Base-by-base conservation (phyloP, 1,140 invertebrate genomes). In the Homarus americanus region DNA sequence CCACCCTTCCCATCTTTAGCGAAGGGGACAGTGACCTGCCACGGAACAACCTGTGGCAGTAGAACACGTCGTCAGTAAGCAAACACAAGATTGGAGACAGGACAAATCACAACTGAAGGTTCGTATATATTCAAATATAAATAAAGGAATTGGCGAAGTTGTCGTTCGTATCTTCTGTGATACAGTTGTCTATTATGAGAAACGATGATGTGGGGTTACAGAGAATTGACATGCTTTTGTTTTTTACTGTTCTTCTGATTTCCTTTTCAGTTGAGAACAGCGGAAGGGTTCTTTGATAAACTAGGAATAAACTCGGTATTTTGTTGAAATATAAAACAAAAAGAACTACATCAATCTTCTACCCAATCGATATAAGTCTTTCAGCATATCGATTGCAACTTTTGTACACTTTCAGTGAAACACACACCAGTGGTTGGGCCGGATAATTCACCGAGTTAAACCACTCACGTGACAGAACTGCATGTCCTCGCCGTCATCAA, bases 401-500 rank as follows among this genome's bases (percentile, higher is more conserved):
- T 24, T 58, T 58, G 53, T 58, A 58, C 24, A 20, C 53, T 58
- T 24, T 24, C 4, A 49, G 9, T 49, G 44, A 58, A 58, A 58
- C 53, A 24, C 53, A 58, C 53, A 58, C 53, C 53, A 24, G 53
- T 58, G 53, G 17, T 20, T 58, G 53, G 5, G 20, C 53, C 53
- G 53, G 5, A 58, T 58, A n/a, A n/a, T n/a, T n/a, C n/a, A n/a
- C n/a, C n/a, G 4, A 36, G 20, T 49, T 20, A 72, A 15, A 34
- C 40, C 3, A 85, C 83, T 85, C 15, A 85, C 83, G 41, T 85
- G 83, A 85, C 83, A 85, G 83, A 85, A 85, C 83, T 85, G 83
- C 83, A 85, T 85, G 72, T 85, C 83, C 69, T 85, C 83, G 12
- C 12, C 41, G 41, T 85, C 83, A 32, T 73, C 66, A 32, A 85